Evolutionary conservation across 1,140 invertebrate genomes (phyloP).

Genomic region (Ridgeia piscesae): DNA sequence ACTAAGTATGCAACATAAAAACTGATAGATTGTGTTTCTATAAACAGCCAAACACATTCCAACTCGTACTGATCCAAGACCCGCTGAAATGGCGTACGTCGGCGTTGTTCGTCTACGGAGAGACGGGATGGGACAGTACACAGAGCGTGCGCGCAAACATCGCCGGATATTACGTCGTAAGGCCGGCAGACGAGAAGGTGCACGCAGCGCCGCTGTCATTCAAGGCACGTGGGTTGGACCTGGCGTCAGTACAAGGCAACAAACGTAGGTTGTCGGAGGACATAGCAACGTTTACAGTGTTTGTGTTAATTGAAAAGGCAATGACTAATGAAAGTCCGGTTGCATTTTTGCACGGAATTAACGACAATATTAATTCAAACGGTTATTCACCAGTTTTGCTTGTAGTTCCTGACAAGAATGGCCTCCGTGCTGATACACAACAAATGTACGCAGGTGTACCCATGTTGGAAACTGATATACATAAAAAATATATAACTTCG

Average conservation of each 20-base stretch:
- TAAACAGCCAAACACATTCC: background rate
- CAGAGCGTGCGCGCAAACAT: background rate
- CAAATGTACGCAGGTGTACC: no score
- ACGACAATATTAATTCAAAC: background rate
- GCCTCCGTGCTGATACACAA: no score
- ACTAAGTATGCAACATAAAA: no score
- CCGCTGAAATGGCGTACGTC: background rate
- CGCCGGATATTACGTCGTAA: background rate
- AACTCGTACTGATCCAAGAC: background rate
- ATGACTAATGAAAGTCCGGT: background rate
- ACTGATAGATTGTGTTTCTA: background rate
- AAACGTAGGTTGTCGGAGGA: background rate
- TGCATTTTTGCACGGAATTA: background rate
- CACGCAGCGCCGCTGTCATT: background rate
- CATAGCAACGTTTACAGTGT: background rate
- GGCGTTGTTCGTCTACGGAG: background rate
- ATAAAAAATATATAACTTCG: background rate
- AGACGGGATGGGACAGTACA: background rate
- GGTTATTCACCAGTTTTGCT: background rate
- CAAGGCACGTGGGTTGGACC: background rate
- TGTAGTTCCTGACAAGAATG: no score
- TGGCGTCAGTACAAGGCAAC: background rate
- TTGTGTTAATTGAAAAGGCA: background rate
- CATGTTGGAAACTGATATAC: no score
- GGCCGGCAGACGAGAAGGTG: background rate